phyloP scores from a whole-genome alignment of 2,797 vertebrate genomes.

The Mormyrus hasselquistii region DNA sequence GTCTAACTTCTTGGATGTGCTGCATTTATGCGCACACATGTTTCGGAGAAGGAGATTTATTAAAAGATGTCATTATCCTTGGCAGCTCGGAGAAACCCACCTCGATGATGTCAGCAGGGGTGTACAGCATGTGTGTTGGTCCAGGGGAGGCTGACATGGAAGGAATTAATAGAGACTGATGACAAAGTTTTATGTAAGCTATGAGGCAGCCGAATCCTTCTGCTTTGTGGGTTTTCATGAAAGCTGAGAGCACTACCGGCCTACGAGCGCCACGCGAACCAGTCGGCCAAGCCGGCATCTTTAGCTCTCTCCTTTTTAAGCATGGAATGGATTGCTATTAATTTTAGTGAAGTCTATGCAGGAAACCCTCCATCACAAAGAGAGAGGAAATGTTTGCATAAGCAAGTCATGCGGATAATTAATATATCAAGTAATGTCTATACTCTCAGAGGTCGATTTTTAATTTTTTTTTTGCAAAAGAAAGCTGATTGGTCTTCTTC shows the following conservation, averaged over 20 bases:
- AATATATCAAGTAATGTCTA: not conserved
- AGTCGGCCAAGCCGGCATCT: not conserved
- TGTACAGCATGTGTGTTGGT: not conserved
- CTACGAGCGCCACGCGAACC: not conserved
- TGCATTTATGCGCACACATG: not conserved
- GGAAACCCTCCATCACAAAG: not conserved
- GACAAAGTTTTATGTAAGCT: conserved; percentile 16
- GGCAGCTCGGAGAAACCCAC: not conserved
- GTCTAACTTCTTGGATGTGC: not conserved
- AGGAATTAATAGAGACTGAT: conserved; percentile 15
- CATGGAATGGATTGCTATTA: not conserved
- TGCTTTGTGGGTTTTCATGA: not conserved
- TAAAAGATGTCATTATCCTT: not conserved
- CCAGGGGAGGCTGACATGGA: not conserved
- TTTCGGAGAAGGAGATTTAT: not conserved
- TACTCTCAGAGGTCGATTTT: not conserved
- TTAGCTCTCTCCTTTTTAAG: not conserved
- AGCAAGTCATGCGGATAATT: conserved; percentile 7
- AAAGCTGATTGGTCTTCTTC: not conserved
- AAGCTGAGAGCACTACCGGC: not conserved
- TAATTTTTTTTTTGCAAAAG: not conserved
- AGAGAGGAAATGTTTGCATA: conserved; percentile 1
- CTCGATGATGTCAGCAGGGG: not conserved
- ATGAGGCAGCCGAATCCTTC: conserved; percentile 20
- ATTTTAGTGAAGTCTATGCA: conserved; percentile 10